These are phyloP conservation scores for Hydropsyche betteni DNA, from an alignment of 2,888 invertebrate species.

Conservation along the genomic window DNA sequence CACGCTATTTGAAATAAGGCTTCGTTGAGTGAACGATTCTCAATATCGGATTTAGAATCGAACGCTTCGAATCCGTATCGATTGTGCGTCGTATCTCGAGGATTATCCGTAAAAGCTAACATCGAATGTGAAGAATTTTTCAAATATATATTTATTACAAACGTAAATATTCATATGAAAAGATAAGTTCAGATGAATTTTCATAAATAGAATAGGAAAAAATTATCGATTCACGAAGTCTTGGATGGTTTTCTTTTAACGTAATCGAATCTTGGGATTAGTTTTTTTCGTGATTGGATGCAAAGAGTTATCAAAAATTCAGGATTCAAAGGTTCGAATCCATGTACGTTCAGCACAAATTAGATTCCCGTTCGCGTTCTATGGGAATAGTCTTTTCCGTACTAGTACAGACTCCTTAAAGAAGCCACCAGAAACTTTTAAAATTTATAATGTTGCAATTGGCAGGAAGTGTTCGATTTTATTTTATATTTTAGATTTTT, in stretches of 20 bases:
- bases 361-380: conserved; percentile 12
- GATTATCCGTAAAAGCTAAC: not conserved
- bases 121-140: no score
- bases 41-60: conserved; percentile 4
- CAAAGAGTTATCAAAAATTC: not conserved
- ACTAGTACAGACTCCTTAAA: not conserved
- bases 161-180: no score
- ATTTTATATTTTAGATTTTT: no score
- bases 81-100: not conserved
- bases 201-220: no score
- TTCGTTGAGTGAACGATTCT: not conserved
- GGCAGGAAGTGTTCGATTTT: no score
- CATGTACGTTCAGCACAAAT: not conserved
- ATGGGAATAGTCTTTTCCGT: not conserved
- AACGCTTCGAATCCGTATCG: not conserved
- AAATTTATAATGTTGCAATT: no score
- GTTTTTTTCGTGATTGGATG: not conserved
- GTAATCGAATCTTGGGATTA: not conserved
- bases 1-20: no score
- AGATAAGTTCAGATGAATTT: no score
- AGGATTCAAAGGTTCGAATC: not conserved
- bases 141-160: no score
- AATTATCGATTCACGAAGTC: not conserved
- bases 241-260: not conserved
- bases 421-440: no score